Base-by-base conservation (phyloP, 2,113 vertebrate species). In the Ctenomys sociabilis region DNA sequence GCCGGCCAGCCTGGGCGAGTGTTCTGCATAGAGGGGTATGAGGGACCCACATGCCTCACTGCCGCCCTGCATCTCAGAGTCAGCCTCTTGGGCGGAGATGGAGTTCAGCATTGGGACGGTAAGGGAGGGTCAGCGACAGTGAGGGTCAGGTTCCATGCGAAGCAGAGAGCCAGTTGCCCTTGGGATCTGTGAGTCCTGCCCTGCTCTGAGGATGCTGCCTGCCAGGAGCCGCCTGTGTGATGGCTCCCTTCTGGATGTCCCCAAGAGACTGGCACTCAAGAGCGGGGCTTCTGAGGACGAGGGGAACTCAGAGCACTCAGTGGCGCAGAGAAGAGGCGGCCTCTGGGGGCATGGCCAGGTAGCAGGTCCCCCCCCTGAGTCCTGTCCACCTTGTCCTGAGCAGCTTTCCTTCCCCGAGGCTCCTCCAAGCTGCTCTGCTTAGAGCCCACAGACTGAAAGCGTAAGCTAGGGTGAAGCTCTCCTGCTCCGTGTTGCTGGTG, bases 61-160 rank as follows among this genome's bases (percentile, higher is more conserved):
- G 22, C 40, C 5, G 4, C 72, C 19, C 4, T 54, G 4, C 3
- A 32, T 28, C 16, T 63, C 2, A 40, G 45, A 40, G 88, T 54
- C 40, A 10, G 52, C 80, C 2, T 70, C 22, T 59, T 0, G 4
- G 73, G 63, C 30, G 30, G 83, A 61, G 86, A 17, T 8, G 26
- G 32, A 37, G 35, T 11, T 4, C 14, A 5, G 73, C 24, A 13
- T 81, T 28, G 0, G 68, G 68, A 37, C 43, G 0, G 7, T 0
- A 1, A 6, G 26, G 2, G 40, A 7, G 37, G 37, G 72, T 73
- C 72, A 24, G 72, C 2, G 72, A 73, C 37, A 73, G 72, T 43
- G 72, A 73, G 72, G 37, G 37, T 5, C 1, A 10, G 32, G 66
- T 14, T 68, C 45, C 24, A 32, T 54, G 43, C 8, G 7, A 37